Percentiles rank a stretch among this genome's conserved stretches.
phyloP scores from a whole-genome alignment of 2,888 invertebrate species.

The Monopis laevigella region DNA sequence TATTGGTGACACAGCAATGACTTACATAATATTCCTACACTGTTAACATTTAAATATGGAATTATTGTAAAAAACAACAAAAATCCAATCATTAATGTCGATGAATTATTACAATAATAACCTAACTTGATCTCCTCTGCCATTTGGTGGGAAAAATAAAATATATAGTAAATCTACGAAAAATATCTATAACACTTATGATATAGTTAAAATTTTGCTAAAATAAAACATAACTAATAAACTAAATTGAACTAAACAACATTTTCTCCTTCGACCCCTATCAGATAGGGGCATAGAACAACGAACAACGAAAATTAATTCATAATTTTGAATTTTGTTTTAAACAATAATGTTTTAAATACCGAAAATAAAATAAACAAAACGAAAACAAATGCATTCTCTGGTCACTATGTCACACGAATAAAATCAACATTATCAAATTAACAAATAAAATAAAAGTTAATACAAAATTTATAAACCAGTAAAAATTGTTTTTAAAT shows the following conservation, averaged over 20 bases:
- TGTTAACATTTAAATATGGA: conserved; percentile 16
- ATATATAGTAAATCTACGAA: conserved; percentile 56
- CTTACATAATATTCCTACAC: conserved; percentile 53
- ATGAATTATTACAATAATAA: no score
- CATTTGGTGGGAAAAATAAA: conserved; percentile 64
- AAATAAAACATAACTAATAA: conserved; percentile 68
- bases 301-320: conserved; percentile 33
- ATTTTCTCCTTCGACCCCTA: conserved; percentile 39
- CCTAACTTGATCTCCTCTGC: conserved; percentile 49
- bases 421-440: conserved; percentile 60
- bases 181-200: conserved; percentile 64
- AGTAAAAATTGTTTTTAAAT: background rate
- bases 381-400: conserved; percentile 52
- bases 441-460: conserved; percentile 62
- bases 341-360: conserved; percentile 40
- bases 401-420: conserved; percentile 47
- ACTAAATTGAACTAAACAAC: conserved; percentile 68
- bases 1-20: conserved; percentile 66
- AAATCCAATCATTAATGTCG: conserved; percentile 26
- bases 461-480: conserved; percentile 59
- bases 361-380: conserved; percentile 31
- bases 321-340: conserved; percentile 51
- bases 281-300: conserved; percentile 60
- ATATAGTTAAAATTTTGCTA: conserved; percentile 64
- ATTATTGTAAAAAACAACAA: conserved; percentile 3